Conservation (phyloP, 2,888 invertebrate species). For the Allolobophora icterica region DNA sequence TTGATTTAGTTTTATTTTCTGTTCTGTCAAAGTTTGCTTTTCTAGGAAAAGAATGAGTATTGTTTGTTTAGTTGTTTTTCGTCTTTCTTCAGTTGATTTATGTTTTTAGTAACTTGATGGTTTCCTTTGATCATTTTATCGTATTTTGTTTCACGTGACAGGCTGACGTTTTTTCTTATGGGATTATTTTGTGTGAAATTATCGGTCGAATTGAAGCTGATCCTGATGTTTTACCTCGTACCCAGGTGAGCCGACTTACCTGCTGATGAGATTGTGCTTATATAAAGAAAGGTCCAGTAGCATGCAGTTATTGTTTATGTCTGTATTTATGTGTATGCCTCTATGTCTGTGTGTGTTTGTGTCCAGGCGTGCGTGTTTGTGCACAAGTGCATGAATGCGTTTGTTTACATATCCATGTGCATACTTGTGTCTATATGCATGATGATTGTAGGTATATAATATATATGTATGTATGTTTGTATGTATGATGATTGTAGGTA, state of each 20-base stretch:
- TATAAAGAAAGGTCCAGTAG: too few relatives aligned
- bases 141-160: conserved; percentile 66
- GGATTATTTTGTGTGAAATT: conserved; percentile 92
- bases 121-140: not conserved
- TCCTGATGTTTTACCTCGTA: conserved; percentile 88
- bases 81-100: not conserved
- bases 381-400: too few relatives aligned
- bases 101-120: not conserved
- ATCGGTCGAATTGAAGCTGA: conserved; percentile 91
- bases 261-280: not conserved
- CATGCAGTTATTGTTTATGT: not conserved
- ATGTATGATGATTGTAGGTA: too few relatives aligned
- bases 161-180: conserved; percentile 95
- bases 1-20: not conserved
- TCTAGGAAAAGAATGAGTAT: not conserved
- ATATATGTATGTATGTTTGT: too few relatives aligned
- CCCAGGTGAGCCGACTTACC: conserved; percentile 70
- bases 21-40: not conserved
- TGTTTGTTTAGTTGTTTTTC: not conserved
- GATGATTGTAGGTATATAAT: too few relatives aligned
- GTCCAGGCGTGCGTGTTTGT: too few relatives aligned
- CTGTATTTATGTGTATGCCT: not conserved
- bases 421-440: too few relatives aligned
- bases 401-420: too few relatives aligned
- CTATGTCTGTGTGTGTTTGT: not conserved